Evolutionary conservation across 2,113 vertebrate genomes (phyloP), one percentile per base, ranked within the genome.

Genomic region (Gorilla gorilla): DNA sequence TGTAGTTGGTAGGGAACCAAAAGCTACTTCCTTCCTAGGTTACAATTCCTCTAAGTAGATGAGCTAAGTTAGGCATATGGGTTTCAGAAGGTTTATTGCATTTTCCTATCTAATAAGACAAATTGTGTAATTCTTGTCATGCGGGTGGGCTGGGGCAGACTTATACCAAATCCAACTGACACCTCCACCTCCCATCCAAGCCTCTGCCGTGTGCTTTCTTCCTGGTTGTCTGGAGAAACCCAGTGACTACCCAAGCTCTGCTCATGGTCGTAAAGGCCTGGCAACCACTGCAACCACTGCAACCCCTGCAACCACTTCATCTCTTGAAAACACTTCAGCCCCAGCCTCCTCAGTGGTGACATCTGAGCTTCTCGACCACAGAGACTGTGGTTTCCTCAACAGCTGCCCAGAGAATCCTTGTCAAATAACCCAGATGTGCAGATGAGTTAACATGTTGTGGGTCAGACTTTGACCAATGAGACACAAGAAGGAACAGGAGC

Each of bases 1-100:
- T 68, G 30, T 75, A 80, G 80, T 96, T 96, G 40, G 40, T 76
- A 94, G 68, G 40, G 27, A 95, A 90, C 90, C 75, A 85, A 92
- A 96, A 96, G 70, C 57, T 84, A 84, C 30, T 89, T 98, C 68
- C 92, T 95, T 93, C 48, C 68, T 94, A 90, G 35, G 17, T 85
- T 91, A 43, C 9, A 92, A 57, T 90, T 90, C 27, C 78, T 90
- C 40, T 82, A 92, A 87, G n/a, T 48, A 81, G 80, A 85, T 68
- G 64, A 80, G n/a, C 83, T 85, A 66, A 92, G 68, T 84, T 85
- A 40, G 27, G 45, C 35, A 59, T 76, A 89, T 84, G 64, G 23
- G 4, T 90, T 92, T 96, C 70, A 35, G 27, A 79, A 95, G 90
- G 14, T 87, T 82, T 73, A 40, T 93, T 27, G 3, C 35, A 84